Evolutionary conservation across 2,888 invertebrate species (phyloP), one percentile per base, ranked within the genome.

Genomic region (Lucinisca nassula): DNA sequence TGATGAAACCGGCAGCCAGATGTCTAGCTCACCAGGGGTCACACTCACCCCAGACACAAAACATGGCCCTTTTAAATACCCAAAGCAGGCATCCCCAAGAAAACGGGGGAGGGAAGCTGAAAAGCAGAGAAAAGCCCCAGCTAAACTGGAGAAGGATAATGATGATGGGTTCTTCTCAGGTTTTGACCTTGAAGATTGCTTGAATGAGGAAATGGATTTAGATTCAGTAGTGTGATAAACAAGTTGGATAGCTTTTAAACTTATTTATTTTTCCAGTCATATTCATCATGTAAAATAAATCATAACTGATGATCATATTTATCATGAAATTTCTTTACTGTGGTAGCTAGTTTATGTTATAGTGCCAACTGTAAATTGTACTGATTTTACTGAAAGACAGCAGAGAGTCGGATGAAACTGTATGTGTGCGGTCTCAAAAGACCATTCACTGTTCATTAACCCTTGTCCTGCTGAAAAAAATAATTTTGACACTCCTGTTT

Each of bases 111-210:
- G 27, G 8, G 24, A 58, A 58, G n/a, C 3, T 24, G 2, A 2
- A 24, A 74, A 21, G 61, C 27, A 35, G 32, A 40, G 21, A 79
- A 61, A 27, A 55, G 38, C 32, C 17, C 27, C 73, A 14, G 38
- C 45, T 4, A 80, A 81, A 81, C 4, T 40, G 58, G 81, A 77
- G 3, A 80, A 51, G 27, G 87, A 89, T 24, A 87, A 81, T 84
- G 90, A 90, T 74, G 90, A 90, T 79, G 90, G 87, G 4, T 90
- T 90, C 58, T 85, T 85, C 58, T 90, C 90, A 0, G 87, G 85
- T n/a, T 80, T 89, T 61, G 90, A 90, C 49, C 12, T 87, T 0
- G 86, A 85, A 17, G 82, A 79, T 14, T 73, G 72, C 45, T 27
- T 73, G 17, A 79, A 30, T 49, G 84, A 85, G 37, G 81, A 81